Evolutionary conservation across 2,888 invertebrate genomes (phyloP), one percentile per base, ranked within the genome.

Genomic region (Catocala nupta): DNA sequence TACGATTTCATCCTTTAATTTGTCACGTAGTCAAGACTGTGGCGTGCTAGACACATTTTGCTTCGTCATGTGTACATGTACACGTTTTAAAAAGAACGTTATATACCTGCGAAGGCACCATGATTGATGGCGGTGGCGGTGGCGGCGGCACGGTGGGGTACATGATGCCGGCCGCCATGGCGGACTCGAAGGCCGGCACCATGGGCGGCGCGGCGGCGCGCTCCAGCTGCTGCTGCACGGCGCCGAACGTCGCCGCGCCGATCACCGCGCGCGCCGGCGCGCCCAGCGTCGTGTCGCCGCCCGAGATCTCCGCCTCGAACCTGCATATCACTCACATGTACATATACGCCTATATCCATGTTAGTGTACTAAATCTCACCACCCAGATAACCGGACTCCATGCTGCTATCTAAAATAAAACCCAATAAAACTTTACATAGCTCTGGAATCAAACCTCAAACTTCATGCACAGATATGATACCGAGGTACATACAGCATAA

Each of bases 241-340:
- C 96, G 55, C 95, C 96, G 78, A 96, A 98, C 0, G 97, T 96
- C 71, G 96, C 96, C 1, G 96, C 95, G 0, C 96, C 96, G 49
- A 97, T 97, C 47, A 97, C 96, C 5, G 77, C 77, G 5, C 77
- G 78, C 1, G 71, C 61, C 0, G 57, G 68, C 11, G 96, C 95
- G 5, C 96, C 93, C 6, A 78, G 93, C 10, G 95, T 93, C 43
- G 93, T 92, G 12, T 95, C 94, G 44, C 95, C 94, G 11, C 96
- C 96, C 0, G 97, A 96, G 77, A 98, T 98, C 93, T 98, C 98
- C 0, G 98, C 98, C 84, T 98, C 98, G 84, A 98, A 98, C 81
- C 98, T 97, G 76, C 5, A 25, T 5, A 36, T n/a, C 16, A 16
- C 16, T 2, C 16, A 16, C 16, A 2, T 16, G 16, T 16, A 16